Base-by-base conservation (phyloP, 2,113 vertebrate species). In the Phrynosoma blainvillii region DNA sequence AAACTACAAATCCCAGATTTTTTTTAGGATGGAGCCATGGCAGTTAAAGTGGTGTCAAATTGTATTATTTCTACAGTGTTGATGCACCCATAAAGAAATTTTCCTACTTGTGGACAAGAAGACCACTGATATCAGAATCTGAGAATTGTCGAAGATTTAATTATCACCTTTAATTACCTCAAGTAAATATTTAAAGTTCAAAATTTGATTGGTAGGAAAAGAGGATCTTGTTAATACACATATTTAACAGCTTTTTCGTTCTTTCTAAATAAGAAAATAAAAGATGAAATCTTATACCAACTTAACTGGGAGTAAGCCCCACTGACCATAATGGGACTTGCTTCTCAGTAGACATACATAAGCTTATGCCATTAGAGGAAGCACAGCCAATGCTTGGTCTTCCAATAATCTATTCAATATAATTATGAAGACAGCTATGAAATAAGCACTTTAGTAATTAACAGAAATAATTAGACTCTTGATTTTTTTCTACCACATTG, bases 401-500 rank as follows among this genome's bases (percentile, higher is more conserved):
- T 89, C 75, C 91, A 79, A 62, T 14, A 88, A 90, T 74, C 66
- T 59, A 40, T 78, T 92, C 56, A 89, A 85, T 88, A 82, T 10
- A 66, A 75, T 75, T 42, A 16, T 40, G 32, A 8, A 47, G 23
- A 79, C n/a, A 93, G 62, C 36, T 93, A 65, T 56, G 18, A 75
- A 36, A 42, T 18, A 21, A 0, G 0, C 4, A 16, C 18, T 25
- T 88, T 2, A 4, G n/a, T 73, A 80, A 85, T 86, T 73, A 87
- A 90, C 12, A 79, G 74, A 92, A 93, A 82, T 87, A 82, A 42
- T 83, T 91, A 84, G 79, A 88, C 77, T 40, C 77, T 91, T 62
- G 8, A 87, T 90, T 82, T 40, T 25, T 14, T 18, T 62, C 23
- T 14, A 87, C 83, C 68, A n/a, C 65, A 5, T 36, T 54, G 62